phyloP scores from a whole-genome alignment of 2,113 vertebrate species.

The Oncorhynchus masou region DNA sequence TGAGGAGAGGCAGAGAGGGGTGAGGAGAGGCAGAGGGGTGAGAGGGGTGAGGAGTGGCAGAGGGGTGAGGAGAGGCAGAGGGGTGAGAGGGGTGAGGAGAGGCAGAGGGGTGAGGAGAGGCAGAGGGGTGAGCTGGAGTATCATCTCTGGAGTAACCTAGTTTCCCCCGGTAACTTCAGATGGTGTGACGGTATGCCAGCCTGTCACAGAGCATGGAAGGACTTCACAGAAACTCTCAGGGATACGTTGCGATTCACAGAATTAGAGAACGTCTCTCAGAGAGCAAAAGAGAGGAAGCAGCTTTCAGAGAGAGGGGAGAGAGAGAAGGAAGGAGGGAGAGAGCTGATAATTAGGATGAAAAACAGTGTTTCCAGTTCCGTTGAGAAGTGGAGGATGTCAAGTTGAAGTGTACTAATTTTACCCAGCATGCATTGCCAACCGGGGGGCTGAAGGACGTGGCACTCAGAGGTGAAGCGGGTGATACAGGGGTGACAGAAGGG shows the following conservation, averaged over 20 bases:
- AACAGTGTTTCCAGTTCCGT: conserved; percentile 5
- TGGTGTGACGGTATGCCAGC: conserved; percentile 9
- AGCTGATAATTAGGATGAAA: conserved; percentile 43
- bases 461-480: background rate
- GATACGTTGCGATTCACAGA: conserved; percentile 27
- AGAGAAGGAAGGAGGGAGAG: conserved; percentile 9
- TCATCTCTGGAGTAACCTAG: conserved; percentile 27
- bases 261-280: background rate
- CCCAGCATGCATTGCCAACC: background rate
- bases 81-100: conserved; percentile 27
- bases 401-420: conserved; percentile 21
- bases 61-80: background rate
- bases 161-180: conserved; percentile 35
- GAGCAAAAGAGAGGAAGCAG: conserved; percentile 4
- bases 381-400: conserved; percentile 24
- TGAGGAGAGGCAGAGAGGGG: background rate
- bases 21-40: background rate
- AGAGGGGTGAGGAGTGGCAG: too few species aligned
- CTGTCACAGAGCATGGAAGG: conserved; percentile 29
- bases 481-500: background rate
- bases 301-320: conserved; percentile 1
- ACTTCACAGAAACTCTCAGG: conserved; percentile 29
- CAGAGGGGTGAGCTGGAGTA: conserved; percentile 45
- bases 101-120: background rate
- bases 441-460: background rate